Conservation (phyloP, 53 echinoderm and acorn worm genomes). For the Crossaster papposus region DNA sequence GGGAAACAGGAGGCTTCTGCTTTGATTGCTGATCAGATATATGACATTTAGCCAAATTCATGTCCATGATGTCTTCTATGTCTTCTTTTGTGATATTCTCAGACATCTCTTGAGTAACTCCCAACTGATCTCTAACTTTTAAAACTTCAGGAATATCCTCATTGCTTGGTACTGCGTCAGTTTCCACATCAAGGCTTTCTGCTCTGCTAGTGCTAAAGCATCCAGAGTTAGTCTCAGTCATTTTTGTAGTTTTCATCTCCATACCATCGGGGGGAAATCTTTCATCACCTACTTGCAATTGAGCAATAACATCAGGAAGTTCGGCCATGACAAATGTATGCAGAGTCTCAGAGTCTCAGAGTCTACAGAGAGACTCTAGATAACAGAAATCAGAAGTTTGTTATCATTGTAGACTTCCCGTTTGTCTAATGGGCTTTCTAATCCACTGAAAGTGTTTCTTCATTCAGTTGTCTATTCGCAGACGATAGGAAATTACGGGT, state of each 20-base stretch:
- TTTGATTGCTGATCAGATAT: neutral
- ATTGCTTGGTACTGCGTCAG: constrained; percentile 2
- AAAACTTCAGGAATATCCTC: no score
- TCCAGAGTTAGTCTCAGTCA: neutral
- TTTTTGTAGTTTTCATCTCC: neutral
- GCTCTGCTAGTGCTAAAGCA: neutral
- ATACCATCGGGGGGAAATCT: neutral
- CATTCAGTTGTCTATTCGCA: no score
- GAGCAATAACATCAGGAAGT: neutral
- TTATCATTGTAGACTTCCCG: no score
- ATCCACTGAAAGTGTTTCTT: no score
- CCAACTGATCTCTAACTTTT: neutral
- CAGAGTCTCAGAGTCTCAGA: no score
- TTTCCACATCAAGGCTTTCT: neutral
- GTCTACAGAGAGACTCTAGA: no score
- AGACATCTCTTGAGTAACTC: neutral
- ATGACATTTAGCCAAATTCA: neutral
- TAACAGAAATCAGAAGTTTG: no score
- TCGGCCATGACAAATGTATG: no score
- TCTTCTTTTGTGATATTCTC: neutral
- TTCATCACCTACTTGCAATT: neutral
- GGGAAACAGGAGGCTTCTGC: neutral
- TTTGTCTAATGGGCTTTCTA: no score
- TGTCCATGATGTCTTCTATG: neutral
- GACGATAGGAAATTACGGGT: no score